phyloP scores from a whole-genome alignment of 2,888 invertebrate species.

The Drosophila phalerata region DNA sequence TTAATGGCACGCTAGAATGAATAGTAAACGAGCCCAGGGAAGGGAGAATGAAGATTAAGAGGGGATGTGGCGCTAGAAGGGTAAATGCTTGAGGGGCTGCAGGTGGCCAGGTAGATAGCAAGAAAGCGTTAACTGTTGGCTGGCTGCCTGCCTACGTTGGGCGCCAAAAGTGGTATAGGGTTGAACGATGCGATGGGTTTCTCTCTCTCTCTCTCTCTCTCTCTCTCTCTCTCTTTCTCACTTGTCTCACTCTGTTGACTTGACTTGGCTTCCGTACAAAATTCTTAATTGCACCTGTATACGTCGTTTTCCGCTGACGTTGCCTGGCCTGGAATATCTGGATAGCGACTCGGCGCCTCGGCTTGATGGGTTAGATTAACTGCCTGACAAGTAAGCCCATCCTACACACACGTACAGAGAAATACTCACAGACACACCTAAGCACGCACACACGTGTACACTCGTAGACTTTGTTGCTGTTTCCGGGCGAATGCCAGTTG shows the following conservation, averaged over 20 bases:
- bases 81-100: slow-evolving; percentile 29
- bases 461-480: slow-evolving; percentile 63
- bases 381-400: slow-evolving; percentile 82
- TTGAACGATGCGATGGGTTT: background rate
- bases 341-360: slow-evolving; percentile 61
- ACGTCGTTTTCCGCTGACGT: slow-evolving; percentile 77
- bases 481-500: slow-evolving; percentile 70
- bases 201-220: background rate
- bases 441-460: slow-evolving; percentile 24
- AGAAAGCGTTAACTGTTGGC: slow-evolving; percentile 49
- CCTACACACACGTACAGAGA: slow-evolving; percentile 44
- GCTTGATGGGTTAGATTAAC: slow-evolving; percentile 83
- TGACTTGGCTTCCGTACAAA: slow-evolving; percentile 81
- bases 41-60: background rate
- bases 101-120: slow-evolving; percentile 47
- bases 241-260: slow-evolving; percentile 48
- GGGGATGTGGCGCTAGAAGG: slow-evolving; percentile 25
- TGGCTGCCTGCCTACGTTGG: slow-evolving; percentile 41
- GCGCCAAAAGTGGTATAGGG: slow-evolving; percentile 4
- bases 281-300: slow-evolving; percentile 83
- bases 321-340: slow-evolving; percentile 70
- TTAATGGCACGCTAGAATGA: slow-evolving; percentile 82
- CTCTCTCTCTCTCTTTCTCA: background rate
- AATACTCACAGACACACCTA: slow-evolving; percentile 29
- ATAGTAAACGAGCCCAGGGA: slow-evolving; percentile 73